phyloP scores from a whole-genome alignment of 1,140 invertebrate genomes.

The Ladona fulva region DNA sequence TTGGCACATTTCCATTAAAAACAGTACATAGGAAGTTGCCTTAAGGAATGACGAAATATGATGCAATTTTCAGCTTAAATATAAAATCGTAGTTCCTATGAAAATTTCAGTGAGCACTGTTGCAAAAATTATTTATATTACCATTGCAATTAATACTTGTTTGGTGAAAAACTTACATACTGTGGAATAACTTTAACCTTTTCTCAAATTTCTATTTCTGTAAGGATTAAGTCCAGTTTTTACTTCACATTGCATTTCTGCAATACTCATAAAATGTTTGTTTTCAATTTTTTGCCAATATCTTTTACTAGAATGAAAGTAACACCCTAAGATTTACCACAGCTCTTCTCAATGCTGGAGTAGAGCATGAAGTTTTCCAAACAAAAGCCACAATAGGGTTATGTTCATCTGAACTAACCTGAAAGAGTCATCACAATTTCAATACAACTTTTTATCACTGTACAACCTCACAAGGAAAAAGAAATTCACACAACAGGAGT shows the following conservation, averaged over 20 bases:
- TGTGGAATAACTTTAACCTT: not conserved
- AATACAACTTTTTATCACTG: slow-evolving; percentile 10
- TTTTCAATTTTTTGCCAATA: not conserved
- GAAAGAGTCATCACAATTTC: not conserved
- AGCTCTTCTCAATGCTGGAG: not conserved
- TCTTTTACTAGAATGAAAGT: not conserved
- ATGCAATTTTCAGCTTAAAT: not conserved
- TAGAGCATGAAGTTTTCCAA: not conserved
- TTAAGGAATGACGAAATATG: not conserved
- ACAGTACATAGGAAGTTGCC: not conserved
- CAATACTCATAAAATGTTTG: not conserved
- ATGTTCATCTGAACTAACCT: not conserved
- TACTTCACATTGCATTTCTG: not conserved
- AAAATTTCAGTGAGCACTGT: not conserved
- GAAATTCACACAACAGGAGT: not conserved
- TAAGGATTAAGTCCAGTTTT: not conserved
- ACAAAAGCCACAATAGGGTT: not conserved
- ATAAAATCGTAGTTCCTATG: not conserved
- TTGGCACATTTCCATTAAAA: not conserved
- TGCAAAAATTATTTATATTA: not conserved
- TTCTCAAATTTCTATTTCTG: not conserved
- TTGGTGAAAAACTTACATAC: not conserved
- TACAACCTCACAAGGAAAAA: not conserved
- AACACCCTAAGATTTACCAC: not conserved
- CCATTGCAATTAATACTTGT: not conserved